Evolutionary conservation across 2,797 vertebrate species (phyloP), one percentile per base, ranked within the genome.

Genomic region (Buphagus erythrorhynchus): DNA sequence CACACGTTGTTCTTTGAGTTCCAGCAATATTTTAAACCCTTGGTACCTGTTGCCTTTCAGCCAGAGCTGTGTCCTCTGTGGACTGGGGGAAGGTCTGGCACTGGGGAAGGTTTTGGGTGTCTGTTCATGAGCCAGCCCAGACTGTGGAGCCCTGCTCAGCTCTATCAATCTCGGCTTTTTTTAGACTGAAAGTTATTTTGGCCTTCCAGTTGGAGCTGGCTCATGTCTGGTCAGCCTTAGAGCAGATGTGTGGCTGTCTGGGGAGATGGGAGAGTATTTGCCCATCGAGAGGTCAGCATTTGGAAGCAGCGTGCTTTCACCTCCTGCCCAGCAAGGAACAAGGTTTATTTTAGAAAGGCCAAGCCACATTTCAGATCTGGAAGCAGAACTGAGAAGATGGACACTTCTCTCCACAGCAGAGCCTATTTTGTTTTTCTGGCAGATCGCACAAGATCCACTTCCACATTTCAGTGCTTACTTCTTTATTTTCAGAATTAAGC

Each of bases 331-430:
- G 82, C 3, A 3, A 79, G 80, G 59, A 86, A 21, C 68, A 25
- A 36, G 52, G 55, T 68, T 91, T 94, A 61, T 90, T 92, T 95
- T 84, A 80, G 87, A 55, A 88, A 66, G 67, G 15, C 85, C 58
- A 61, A 55, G 73, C n/a, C 25, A 45, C 31, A 22, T 48, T 62
- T 81, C 43, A 40, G 25, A 36, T 59, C 88, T 88, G 79, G 93
- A 93, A 89, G 74, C 83, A 79, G 83, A 97, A 96, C 95, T 96
- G 90, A 96, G 91, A 96, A 67, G 63, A 8, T 72, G 89, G 94
- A 73, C 58, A 36, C 84, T 95, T 96, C 89, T 96, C 58, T 93
- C 68, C 85, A 93, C 40, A 58, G 35, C n/a, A 49, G 45, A 72
- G 40, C 63, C 26, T 46, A 16, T 84, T 85, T 86, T 82, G n/a